phyloP scores from a whole-genome alignment of 2,113 vertebrate species.

The Physeter macrocephalus region DNA sequence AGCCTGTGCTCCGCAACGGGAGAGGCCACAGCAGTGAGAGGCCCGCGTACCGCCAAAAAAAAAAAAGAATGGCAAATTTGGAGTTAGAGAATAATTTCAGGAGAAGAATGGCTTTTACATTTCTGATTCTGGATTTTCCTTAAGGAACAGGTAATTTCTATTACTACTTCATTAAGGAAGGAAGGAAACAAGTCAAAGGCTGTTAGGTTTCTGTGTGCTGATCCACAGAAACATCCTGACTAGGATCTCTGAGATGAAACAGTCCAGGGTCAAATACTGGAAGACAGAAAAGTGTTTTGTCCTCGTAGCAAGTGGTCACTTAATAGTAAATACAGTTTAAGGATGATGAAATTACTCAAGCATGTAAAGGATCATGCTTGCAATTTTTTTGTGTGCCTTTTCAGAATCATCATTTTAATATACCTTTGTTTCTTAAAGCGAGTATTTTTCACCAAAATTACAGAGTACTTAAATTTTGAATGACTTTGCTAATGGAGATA shows the following conservation, averaged over 20 bases:
- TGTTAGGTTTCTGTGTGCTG: neutral
- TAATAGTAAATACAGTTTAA: neutral
- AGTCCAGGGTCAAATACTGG: neutral
- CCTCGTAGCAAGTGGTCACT: neutral
- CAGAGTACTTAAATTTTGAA: neutral
- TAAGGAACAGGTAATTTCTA: neutral
- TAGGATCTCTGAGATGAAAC: neutral
- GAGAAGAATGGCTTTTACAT: neutral
- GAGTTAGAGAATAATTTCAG: slow-evolving; percentile 13
- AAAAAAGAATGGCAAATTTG: neutral
- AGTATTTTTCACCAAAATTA: neutral
- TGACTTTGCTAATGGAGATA: neutral
- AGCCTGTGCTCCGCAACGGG: too few relatives aligned
- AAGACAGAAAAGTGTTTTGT: neutral
- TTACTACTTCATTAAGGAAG: neutral
- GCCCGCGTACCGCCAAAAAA: too few relatives aligned
- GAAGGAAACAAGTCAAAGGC: neutral
- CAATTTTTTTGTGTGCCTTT: neutral
- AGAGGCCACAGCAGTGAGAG: too few relatives aligned
- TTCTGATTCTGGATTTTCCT: slow-evolving; percentile 1
- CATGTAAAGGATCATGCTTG: neutral
- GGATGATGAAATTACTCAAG: neutral
- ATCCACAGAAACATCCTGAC: neutral
- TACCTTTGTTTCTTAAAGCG: neutral
- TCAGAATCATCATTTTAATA: neutral